Conservation (phyloP, 1,140 invertebrate species). For the Drosophila nebulosa region DNA sequence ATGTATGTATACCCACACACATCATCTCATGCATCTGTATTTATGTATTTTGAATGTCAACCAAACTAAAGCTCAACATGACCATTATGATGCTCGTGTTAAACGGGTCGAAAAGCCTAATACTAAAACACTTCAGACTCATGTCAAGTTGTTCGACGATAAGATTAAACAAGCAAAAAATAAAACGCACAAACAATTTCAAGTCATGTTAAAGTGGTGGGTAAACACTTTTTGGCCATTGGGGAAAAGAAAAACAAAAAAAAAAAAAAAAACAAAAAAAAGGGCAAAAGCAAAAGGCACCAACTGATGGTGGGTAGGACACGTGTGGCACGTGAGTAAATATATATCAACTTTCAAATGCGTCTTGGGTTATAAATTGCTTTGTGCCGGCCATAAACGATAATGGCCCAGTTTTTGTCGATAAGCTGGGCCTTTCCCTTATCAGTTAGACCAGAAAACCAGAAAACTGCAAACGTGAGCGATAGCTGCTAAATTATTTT, state of each 20-base stretch:
- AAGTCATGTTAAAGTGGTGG: not conserved
- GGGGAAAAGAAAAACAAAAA: too few species aligned
- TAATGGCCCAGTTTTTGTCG: constrained; percentile 18
- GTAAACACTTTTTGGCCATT: not conserved
- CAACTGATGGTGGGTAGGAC: constrained; percentile 24
- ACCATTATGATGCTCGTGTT: not conserved
- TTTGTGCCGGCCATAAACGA: constrained; percentile 35
- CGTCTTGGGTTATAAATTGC: constrained; percentile 36
- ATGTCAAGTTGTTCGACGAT: not conserved
- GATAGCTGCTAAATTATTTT: constrained; percentile 22
- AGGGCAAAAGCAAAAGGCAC: not conserved
- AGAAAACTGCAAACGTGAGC: constrained; percentile 24
- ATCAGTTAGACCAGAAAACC: constrained; percentile 26
- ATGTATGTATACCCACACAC: not conserved
- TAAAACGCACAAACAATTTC: not conserved
- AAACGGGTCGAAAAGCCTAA: not conserved
- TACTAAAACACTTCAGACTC: constrained; percentile 1
- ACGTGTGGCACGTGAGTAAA: constrained; percentile 56
- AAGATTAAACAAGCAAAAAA: constrained; percentile 1
- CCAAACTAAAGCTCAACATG: not conserved
- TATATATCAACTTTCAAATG: constrained; percentile 12
- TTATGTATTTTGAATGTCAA: too few species aligned
- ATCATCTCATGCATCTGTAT: not conserved
- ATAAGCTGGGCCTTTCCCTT: constrained; percentile 25
- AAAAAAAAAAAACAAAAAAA: too few species aligned